These are phyloP conservation scores for Tinamus guttatus DNA, from an alignment of 2,113 vertebrate species.

Conservation along the genomic window DNA sequence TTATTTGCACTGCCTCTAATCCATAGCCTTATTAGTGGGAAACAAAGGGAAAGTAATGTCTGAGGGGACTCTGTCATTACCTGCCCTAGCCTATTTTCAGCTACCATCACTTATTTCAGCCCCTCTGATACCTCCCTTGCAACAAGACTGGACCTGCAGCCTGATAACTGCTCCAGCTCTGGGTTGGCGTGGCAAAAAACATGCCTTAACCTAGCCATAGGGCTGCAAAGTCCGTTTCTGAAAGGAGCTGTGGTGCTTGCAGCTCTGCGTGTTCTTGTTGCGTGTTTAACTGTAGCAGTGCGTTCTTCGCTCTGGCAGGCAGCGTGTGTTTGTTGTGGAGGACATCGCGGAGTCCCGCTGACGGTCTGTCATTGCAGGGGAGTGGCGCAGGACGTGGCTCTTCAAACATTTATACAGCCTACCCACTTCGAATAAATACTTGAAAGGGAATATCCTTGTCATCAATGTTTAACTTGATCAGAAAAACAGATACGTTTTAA, in stretches of 20 bases:
- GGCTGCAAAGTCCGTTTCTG: background rate
- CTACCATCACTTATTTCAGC: background rate
- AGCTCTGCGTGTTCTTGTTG: background rate
- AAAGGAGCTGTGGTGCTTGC: background rate
- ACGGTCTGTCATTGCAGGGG: background rate
- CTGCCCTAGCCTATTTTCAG: background rate
- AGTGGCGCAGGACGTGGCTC: constrained; percentile 41
- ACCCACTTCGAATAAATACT: constrained; percentile 11
- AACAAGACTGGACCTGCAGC: background rate
- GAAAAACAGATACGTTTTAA: background rate
- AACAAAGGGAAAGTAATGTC: background rate
- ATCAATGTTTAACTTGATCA: background rate
- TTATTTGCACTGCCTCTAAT: background rate
- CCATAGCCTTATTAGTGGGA: background rate
- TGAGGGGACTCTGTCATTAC: background rate
- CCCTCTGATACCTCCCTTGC: background rate
- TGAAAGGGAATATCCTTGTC: background rate
- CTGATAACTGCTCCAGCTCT: too few relatives aligned
- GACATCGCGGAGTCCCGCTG: background rate
- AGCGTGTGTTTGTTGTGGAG: background rate
- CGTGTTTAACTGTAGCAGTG: background rate
- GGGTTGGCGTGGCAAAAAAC: background rate
- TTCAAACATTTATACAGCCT: constrained; percentile 14
- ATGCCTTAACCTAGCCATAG: background rate
- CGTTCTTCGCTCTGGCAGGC: background rate